phyloP scores from a whole-genome alignment of 1,140 invertebrate genomes.

The Acromyrmex heyeri region DNA sequence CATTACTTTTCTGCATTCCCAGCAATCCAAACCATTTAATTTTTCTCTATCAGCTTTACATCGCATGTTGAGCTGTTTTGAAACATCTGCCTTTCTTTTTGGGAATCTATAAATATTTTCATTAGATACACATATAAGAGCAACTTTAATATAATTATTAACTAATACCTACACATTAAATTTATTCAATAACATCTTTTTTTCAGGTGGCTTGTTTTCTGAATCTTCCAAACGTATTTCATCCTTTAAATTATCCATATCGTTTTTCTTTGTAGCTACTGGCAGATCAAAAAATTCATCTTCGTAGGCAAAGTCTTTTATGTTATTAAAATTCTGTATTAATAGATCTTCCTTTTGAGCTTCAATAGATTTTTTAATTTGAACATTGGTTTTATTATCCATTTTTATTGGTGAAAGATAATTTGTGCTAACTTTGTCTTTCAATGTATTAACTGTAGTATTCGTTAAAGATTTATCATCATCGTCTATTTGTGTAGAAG shows the following conservation, averaged over 20 bases:
- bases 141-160: slow-evolving; percentile 12
- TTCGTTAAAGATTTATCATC: background rate
- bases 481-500: background rate
- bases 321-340: background rate
- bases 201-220: slow-evolving; percentile 65
- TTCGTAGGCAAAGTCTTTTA: background rate
- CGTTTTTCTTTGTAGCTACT: slow-evolving; percentile 42
- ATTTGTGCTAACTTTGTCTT: background rate
- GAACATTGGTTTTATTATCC: background rate
- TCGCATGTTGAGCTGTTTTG: slow-evolving; percentile 23
- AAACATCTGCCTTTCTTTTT: slow-evolving; percentile 67
- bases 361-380: background rate
- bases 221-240: slow-evolving; percentile 17
- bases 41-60: slow-evolving; percentile 81
- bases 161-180: slow-evolving; percentile 75
- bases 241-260: background rate
- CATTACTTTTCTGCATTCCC: slow-evolving; percentile 83
- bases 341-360: background rate
- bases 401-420: background rate
- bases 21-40: slow-evolving; percentile 83
- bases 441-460: background rate
- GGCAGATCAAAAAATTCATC: slow-evolving; percentile 75
- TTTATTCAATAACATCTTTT: slow-evolving; percentile 66
- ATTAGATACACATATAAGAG: slow-evolving; percentile 2
- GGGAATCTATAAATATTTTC: slow-evolving; percentile 66